Evolutionary conservation across 2,797 vertebrate genomes (phyloP).

Genomic region (Premnoplex brunnescens): DNA sequence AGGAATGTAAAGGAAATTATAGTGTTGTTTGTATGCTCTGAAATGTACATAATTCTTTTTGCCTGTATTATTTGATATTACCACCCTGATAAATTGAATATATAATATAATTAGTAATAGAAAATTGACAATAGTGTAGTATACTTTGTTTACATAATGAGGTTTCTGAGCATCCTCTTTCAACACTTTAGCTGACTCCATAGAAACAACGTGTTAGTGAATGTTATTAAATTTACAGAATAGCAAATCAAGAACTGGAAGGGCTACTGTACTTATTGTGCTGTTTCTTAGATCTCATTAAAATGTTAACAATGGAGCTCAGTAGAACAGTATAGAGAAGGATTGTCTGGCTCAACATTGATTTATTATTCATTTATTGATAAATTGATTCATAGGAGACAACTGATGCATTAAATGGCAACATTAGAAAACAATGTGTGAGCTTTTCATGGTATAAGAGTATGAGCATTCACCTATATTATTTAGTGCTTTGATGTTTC

Average conservation of each 20-base stretch:
- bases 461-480: background rate
- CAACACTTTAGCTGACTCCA: background rate
- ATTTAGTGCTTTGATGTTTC: background rate
- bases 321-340: background rate
- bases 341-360: background rate
- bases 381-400: background rate
- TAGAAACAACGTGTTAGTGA: background rate
- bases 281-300: background rate
- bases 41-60: background rate
- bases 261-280: background rate
- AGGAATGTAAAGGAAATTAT: background rate
- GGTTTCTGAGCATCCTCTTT: background rate
- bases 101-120: background rate
- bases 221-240: background rate
- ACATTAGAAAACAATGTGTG: background rate
- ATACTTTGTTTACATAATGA: background rate
- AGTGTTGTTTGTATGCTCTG: background rate
- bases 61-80: background rate
- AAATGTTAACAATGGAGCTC: background rate
- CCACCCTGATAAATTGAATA: background rate
- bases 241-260: background rate
- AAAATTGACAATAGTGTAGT: background rate
- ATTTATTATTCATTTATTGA: background rate
- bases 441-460: background rate
- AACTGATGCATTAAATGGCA: background rate